phyloP scores from a whole-genome alignment of 2,797 vertebrate genomes.

The Acrocephalus scirpaceus region DNA sequence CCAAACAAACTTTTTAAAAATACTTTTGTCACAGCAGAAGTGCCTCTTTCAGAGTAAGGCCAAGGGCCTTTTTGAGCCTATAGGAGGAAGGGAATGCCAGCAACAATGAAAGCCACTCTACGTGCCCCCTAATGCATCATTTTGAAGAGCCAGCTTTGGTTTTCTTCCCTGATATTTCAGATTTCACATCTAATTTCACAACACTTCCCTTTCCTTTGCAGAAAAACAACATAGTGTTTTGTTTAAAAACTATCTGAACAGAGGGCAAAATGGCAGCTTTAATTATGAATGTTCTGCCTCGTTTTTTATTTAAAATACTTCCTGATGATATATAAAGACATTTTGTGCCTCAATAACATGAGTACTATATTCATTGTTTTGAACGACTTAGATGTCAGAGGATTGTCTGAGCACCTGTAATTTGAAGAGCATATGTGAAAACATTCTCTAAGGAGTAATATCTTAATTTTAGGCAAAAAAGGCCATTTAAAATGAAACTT shows the following conservation, averaged over 20 bases:
- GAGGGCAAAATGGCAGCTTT: neutral
- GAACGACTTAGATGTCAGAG: neutral
- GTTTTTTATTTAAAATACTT: constrained; percentile 13
- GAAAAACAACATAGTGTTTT: neutral
- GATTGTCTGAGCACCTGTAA: neutral
- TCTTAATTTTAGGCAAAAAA: neutral
- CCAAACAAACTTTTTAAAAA: neutral
- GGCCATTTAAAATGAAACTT: neutral
- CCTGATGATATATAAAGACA: neutral
- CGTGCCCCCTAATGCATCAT: accelerated
- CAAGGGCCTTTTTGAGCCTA: neutral
- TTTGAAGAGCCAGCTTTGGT: neutral
- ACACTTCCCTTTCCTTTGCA: neutral
- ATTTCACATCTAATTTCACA: neutral
- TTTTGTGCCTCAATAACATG: neutral
- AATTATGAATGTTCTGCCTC: neutral
- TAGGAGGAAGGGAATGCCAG: neutral
- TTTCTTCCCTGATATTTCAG: neutral
- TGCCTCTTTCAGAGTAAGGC: neutral
- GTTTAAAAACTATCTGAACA: neutral
- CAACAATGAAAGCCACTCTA: neutral
- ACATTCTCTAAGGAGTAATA: neutral
- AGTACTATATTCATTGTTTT: constrained; percentile 13
- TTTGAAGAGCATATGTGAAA: neutral
- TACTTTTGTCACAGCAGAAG: neutral